phyloP scores from a whole-genome alignment of 2,797 vertebrate genomes.

The Microhierax caerulescens region DNA sequence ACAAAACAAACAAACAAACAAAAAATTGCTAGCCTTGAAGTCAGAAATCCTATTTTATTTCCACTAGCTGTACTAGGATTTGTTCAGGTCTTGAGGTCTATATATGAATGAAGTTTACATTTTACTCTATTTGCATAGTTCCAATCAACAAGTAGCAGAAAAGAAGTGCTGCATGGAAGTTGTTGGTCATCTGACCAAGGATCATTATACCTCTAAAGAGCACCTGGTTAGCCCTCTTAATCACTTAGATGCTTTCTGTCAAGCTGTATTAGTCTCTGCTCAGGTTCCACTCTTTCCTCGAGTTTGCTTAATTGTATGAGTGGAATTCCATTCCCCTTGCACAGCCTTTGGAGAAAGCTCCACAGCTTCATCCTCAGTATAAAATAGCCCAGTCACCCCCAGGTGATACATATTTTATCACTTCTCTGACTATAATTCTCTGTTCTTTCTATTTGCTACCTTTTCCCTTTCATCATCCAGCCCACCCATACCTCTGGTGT shows the following conservation, averaged over 20 bases:
- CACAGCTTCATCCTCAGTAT: background rate
- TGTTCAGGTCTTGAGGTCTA: background rate
- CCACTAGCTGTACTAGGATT: background rate
- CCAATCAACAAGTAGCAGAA: background rate
- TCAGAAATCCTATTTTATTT: background rate
- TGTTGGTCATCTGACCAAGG: background rate
- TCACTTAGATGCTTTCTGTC: slow-evolving; percentile 47
- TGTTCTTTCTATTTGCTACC: background rate
- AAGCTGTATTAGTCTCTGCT: slow-evolving; percentile 31
- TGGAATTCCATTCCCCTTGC: background rate
- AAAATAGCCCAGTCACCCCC: background rate
- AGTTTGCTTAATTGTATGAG: slow-evolving; percentile 11
- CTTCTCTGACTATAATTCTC: background rate
- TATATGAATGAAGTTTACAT: background rate
- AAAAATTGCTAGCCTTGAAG: background rate
- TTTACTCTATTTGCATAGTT: background rate
- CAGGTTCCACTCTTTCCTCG: background rate
- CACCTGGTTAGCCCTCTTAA: slow-evolving; percentile 22
- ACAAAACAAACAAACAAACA: background rate
- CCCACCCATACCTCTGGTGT: background rate
- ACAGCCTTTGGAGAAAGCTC: background rate
- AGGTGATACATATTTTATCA: background rate
- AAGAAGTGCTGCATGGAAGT: background rate
- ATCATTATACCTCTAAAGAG: slow-evolving; percentile 3
- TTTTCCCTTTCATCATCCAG: background rate